Percentiles rank a stretch among this genome's conserved stretches.
Evolutionary conservation across 2,797 vertebrate genomes (phyloP).

Genomic region (Lepus oiostolus): DNA sequence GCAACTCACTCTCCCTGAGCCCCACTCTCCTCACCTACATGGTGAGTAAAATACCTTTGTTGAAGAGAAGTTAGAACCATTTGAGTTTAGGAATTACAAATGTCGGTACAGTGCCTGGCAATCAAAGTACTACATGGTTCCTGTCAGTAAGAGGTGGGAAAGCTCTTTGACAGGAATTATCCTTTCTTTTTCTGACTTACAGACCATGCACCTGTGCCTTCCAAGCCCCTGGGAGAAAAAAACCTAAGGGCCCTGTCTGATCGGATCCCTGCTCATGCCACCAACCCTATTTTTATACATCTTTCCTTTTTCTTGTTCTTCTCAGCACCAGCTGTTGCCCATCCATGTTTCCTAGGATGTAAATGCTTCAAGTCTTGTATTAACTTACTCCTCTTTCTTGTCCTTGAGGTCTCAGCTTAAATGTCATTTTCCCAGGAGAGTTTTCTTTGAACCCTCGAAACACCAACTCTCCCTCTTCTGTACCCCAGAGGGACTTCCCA

Average conservation of each 20-base stretch:
- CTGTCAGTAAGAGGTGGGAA: not conserved
- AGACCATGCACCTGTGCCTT: too few relatives aligned
- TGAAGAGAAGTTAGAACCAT: not conserved
- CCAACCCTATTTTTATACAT: not conserved
- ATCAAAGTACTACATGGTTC: not conserved
- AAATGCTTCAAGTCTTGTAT: not conserved
- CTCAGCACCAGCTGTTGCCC: not conserved
- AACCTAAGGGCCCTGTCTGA: not conserved
- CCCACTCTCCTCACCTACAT: not conserved
- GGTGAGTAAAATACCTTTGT: not conserved
- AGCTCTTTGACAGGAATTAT: not conserved
- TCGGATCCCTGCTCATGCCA: accelerated
- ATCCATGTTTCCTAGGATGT: not conserved
- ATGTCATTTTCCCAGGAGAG: not conserved
- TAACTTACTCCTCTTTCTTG: not conserved
- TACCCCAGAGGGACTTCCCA: not conserved
- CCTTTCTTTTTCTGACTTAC: not conserved
- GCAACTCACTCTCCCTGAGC: not conserved
- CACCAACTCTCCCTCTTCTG: not conserved
- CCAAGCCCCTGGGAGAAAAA: not conserved
- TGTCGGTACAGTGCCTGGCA: too few relatives aligned
- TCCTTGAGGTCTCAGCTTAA: not conserved
- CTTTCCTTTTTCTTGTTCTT: not conserved
- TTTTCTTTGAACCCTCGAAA: not conserved
- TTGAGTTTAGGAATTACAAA: not conserved